Evolutionary conservation across 2,888 invertebrate genomes (phyloP).

Genomic region (Apamea epomidion): DNA sequence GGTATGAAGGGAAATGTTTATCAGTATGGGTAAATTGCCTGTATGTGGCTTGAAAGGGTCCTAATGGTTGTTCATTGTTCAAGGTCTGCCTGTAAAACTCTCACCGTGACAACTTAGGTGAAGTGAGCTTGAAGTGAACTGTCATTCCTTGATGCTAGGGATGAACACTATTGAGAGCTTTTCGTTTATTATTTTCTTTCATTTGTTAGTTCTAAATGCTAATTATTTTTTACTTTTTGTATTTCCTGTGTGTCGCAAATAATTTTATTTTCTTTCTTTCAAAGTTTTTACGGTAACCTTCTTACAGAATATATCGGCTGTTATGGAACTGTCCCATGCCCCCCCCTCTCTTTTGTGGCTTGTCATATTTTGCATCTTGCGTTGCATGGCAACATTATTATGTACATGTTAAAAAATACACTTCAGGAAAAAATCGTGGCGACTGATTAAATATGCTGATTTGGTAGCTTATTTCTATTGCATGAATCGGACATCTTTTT

Average conservation of each 20-base stretch:
- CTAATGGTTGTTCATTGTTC: not conserved
- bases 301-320: not conserved
- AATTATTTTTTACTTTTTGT: no score
- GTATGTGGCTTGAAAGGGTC: not conserved
- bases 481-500: not conserved
- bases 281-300: no score
- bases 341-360: not conserved
- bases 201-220: no score
- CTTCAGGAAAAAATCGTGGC: not conserved
- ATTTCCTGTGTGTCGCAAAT: no score
- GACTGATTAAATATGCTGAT: not conserved
- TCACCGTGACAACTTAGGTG: no score
- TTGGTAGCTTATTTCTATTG: not conserved
- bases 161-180: not conserved
- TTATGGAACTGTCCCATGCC: not conserved
- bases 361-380: not conserved
- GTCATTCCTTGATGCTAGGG: not conserved
- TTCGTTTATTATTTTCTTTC: no score
- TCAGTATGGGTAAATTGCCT: no score
- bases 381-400: not conserved
- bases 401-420: not conserved
- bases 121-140: not conserved
- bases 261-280: no score
- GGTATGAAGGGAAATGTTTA: not conserved
- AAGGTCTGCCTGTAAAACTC: not conserved